Evolutionary conservation across 2,888 invertebrate species (phyloP).

Genomic region (Agrotis puta): DNA sequence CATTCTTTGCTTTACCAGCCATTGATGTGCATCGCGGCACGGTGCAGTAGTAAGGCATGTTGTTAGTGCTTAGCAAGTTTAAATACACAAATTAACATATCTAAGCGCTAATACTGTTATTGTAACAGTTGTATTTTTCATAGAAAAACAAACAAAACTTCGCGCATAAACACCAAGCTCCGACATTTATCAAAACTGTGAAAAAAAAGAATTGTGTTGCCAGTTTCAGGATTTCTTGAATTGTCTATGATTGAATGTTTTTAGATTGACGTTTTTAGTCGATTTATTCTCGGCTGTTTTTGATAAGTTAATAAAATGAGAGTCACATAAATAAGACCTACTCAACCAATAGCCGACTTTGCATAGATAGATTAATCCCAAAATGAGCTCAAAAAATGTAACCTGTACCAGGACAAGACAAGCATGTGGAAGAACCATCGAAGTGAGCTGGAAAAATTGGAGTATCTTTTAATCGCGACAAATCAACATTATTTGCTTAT

Average conservation of each 20-base stretch:
- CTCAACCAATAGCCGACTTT: too few species aligned
- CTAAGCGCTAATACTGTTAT: constrained; percentile 65
- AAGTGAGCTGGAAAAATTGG: too few species aligned
- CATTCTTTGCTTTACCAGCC: constrained; percentile 89
- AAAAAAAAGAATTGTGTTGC: constrained; percentile 67
- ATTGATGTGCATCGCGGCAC: constrained; percentile 89
- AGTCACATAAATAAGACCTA: too few species aligned
- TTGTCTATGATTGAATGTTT: constrained; percentile 60
- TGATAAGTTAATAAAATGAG: too few species aligned
- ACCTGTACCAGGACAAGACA: too few species aligned
- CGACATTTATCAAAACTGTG: constrained; percentile 80
- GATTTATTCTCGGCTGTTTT: too few species aligned
- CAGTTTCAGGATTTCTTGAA: constrained; percentile 20
- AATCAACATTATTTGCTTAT: too few species aligned
- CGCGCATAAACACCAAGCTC: constrained; percentile 85
- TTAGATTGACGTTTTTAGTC: not conserved
- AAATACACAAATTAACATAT: constrained; percentile 76
- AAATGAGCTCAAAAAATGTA: too few species aligned
- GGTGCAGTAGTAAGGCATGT: constrained; percentile 89
- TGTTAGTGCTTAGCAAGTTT: constrained; percentile 71
- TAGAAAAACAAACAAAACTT: constrained; percentile 86
- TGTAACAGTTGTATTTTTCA: constrained; percentile 65
- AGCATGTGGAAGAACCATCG: too few species aligned
- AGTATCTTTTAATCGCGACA: too few species aligned
- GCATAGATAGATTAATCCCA: too few species aligned